Evolutionary conservation across 2,888 invertebrate species (phyloP), one percentile per base, ranked within the genome.

Genomic region (Drosophila formosana): DNA sequence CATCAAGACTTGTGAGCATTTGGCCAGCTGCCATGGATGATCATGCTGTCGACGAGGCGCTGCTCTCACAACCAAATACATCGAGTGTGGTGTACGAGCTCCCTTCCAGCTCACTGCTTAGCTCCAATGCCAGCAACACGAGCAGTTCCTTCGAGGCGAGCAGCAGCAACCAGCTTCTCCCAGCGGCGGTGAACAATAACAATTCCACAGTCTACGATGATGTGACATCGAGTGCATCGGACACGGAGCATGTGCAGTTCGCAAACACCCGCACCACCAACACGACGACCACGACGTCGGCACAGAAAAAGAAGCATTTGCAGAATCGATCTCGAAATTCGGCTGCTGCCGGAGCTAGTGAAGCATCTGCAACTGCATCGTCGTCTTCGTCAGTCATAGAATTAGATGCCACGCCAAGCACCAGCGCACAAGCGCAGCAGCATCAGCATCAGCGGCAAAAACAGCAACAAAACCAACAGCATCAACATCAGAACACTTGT

Each of bases 221-320:
- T 76, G 91, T 90, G 6, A 88, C 86, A 1, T 88, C 91, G 9
- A 88, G 91, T 57, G 89, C 90, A 11, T 91, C 91, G 8, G 91
- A 91, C 50, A 86, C 91, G 8, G 90, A 90, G 69, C 91, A 90
- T 67, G 90, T 78, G 6, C 90, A 89, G 60, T 90, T 91, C 49
- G 90, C 91, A 0, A 75, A 91, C 53, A 91, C 90, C 4, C 78
- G 91, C 6, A 90, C 90, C 30, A 90, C 90, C 7, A 91, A 91
- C 51, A 91, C 90, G 30, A 90, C 91, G 0, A 91, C 91, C 30
- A 90, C 91, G 1, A 90, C 90, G 7, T 90, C 90, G 25, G 87
- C 74, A 5, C 85, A 84, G 50, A 87, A 84, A 41, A 75, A 86
- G 37, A 89, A 87, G 26, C 85, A 88, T 60, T 72, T 72, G 8